Evolutionary conservation across 2,797 vertebrate species (phyloP).

Genomic region (Argya squamiceps): DNA sequence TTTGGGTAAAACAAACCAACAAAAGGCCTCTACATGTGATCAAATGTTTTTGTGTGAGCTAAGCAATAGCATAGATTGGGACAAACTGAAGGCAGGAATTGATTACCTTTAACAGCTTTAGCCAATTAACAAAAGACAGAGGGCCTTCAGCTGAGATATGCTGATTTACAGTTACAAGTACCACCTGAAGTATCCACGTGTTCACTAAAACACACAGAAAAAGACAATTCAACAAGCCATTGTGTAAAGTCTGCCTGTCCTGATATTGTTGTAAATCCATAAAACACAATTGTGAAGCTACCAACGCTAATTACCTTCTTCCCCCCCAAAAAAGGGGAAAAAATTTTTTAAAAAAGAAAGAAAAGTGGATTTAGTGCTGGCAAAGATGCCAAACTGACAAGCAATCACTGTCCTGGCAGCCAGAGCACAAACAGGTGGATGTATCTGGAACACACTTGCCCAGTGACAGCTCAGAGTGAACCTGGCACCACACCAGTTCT

Average conservation of each 20-base stretch:
- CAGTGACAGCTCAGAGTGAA: constrained; percentile 46
- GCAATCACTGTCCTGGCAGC: constrained; percentile 52
- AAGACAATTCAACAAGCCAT: not conserved
- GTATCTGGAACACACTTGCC: constrained; percentile 34
- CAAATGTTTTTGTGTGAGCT: constrained; percentile 44
- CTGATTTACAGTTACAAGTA: not conserved
- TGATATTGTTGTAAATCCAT: not conserved
- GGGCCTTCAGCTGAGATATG: not conserved
- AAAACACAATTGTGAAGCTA: not conserved
- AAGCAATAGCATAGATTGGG: constrained; percentile 54
- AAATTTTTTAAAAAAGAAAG: accelerated
- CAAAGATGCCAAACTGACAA: constrained; percentile 36
- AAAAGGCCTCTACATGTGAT: not conserved
- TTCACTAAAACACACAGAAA: not conserved
- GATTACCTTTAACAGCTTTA: constrained; percentile 53
- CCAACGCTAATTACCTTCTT: not conserved
- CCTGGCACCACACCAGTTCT: constrained; percentile 23
- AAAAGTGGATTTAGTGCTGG: not conserved
- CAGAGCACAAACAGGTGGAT: constrained; percentile 63
- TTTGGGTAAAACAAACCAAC: constrained; percentile 44
- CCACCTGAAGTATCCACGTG: not conserved
- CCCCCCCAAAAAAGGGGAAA: accelerated
- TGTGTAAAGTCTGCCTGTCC: not conserved
- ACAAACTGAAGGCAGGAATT: constrained; percentile 58
- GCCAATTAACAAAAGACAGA: constrained; percentile 35